Percentiles rank a stretch among this genome's conserved stretches.
Conservation (phyloP, 2,888 invertebrate species). For the Latrodectus elegans region DNA sequence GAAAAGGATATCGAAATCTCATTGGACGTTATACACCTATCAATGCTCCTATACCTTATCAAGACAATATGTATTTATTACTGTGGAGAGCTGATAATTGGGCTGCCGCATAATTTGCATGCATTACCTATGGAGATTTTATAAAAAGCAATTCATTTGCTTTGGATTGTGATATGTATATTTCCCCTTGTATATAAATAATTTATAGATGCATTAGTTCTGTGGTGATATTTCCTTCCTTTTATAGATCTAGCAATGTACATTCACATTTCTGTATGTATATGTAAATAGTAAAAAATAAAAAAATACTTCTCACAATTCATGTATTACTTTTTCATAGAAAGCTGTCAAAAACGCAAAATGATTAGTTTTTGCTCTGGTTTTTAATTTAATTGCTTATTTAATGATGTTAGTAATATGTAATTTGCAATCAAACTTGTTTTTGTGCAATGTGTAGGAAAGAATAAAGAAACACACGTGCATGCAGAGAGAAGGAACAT, state of each 20-base stretch:
- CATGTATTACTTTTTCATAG: too few relatives aligned
- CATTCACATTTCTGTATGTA: constrained; percentile 1
- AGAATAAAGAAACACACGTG: too few relatives aligned
- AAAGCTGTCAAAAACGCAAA: too few relatives aligned
- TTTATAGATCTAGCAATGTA: not conserved
- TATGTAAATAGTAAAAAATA: not conserved
- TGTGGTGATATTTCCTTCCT: not conserved
- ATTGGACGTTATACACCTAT: constrained; percentile 74
- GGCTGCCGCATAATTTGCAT: constrained; percentile 73
- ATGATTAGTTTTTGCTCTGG: too few relatives aligned
- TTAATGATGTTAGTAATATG: too few relatives aligned
- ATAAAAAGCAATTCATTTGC: not conserved
- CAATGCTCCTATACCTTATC: constrained; percentile 60
- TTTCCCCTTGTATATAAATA: constrained; percentile 3
- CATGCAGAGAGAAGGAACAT: too few relatives aligned
- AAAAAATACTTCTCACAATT: too few relatives aligned
- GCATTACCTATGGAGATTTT: not conserved
- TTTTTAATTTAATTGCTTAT: too few relatives aligned
- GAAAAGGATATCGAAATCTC: constrained; percentile 88
- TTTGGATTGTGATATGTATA: constrained; percentile 57
- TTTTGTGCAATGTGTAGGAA: too few relatives aligned
- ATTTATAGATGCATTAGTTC: not conserved
- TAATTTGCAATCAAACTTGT: too few relatives aligned
- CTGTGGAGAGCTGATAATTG: constrained; percentile 85
- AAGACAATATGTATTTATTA: constrained; percentile 80